Evolutionary conservation across 2,888 invertebrate species (phyloP).

Genomic region (Eustalomyia histrio): DNA sequence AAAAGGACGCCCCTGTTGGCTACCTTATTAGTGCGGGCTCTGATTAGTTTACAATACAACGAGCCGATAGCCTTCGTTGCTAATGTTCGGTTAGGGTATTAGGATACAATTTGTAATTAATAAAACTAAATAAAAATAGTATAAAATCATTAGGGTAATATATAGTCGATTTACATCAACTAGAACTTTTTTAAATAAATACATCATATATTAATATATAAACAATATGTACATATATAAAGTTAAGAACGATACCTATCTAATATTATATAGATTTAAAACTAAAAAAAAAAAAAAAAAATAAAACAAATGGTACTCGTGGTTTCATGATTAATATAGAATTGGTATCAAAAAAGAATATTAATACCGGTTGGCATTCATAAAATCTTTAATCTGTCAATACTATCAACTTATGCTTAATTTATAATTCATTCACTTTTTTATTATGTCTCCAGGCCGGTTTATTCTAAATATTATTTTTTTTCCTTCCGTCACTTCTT

Average conservation of each 20-base stretch:
- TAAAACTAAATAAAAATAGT: too few species aligned
- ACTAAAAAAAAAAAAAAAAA: too few species aligned
- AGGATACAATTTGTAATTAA: too few species aligned
- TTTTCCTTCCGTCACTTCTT: constrained; percentile 27
- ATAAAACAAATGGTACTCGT: background rate
- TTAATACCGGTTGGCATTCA: constrained; percentile 28
- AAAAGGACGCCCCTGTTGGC: too few species aligned
- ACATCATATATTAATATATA: background rate
- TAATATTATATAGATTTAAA: background rate
- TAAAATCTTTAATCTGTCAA: constrained; percentile 17
- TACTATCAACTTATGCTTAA: constrained; percentile 30
- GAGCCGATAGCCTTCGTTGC: too few species aligned
- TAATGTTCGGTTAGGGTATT: too few species aligned
- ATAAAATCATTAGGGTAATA: too few species aligned
- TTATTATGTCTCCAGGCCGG: background rate
- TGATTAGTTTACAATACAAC: too few species aligned
- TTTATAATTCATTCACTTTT: constrained; percentile 36
- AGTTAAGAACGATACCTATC: constrained; percentile 2
- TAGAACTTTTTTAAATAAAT: background rate
- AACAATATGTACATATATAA: background rate
- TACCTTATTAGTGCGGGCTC: too few species aligned
- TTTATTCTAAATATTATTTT: constrained; percentile 26
- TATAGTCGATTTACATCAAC: too few species aligned
- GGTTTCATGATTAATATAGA: background rate
- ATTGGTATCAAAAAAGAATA: constrained; percentile 12